phyloP scores from a whole-genome alignment of 2,113 vertebrate species.

The Tauraco erythrolophus region DNA sequence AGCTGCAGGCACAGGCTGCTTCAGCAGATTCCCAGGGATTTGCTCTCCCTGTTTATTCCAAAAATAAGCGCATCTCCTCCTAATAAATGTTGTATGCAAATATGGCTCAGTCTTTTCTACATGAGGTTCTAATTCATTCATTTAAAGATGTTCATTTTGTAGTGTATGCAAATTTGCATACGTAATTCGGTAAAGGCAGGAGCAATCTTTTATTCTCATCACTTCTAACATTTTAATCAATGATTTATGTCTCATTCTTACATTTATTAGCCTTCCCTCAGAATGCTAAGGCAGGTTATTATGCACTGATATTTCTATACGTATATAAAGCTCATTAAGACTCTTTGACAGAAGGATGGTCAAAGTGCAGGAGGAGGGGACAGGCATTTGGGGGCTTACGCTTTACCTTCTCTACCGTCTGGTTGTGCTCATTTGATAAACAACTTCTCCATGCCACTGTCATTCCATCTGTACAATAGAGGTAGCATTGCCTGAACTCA shows the following conservation, averaged over 20 bases:
- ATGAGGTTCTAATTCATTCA: slow-evolving; percentile 55
- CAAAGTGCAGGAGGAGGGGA: background rate
- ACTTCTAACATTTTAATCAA: slow-evolving; percentile 71
- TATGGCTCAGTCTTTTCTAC: slow-evolving; percentile 43
- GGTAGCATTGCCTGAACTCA: slow-evolving; percentile 12
- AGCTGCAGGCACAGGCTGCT: slow-evolving; percentile 12
- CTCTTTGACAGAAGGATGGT: background rate
- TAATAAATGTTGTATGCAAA: slow-evolving; percentile 68
- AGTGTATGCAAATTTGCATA: slow-evolving; percentile 51
- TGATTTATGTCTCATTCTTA: slow-evolving; percentile 59
- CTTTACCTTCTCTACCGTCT: background rate
- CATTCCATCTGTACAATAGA: slow-evolving; percentile 9
- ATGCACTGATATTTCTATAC: slow-evolving; percentile 51
- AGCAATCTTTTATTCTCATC: slow-evolving; percentile 70
- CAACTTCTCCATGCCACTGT: background rate
- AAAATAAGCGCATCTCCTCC: slow-evolving; percentile 43
- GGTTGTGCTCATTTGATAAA: slow-evolving; percentile 33
- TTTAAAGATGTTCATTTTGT: slow-evolving; percentile 58
- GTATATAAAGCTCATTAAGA: slow-evolving; percentile 56
- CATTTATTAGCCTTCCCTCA: slow-evolving; percentile 41
- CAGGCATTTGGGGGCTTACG: background rate
- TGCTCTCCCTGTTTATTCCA: slow-evolving; percentile 35
- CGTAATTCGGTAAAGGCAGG: slow-evolving; percentile 63
- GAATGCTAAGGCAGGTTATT: slow-evolving; percentile 56
- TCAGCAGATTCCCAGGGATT: slow-evolving; percentile 43